A percentile compares a stretch with the other conserved stretches of the same genome.
These are phyloP conservation scores for Stenichneumon culpator DNA, from an alignment of 2,888 invertebrate species.

Conservation along the genomic window DNA sequence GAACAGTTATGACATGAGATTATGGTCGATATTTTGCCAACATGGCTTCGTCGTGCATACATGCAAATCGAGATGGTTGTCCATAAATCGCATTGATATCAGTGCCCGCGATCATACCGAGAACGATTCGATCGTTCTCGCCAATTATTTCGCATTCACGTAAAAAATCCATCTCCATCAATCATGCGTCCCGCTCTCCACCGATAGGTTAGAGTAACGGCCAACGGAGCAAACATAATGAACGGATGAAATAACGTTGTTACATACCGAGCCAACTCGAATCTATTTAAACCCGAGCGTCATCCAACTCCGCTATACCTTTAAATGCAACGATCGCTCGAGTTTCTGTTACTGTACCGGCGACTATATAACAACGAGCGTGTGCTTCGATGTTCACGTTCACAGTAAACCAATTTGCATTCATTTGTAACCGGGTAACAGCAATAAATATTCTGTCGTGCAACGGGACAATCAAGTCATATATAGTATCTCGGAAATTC, in stretches of 20 bases:
- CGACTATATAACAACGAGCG: constrained; percentile 1
- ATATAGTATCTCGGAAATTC: constrained; percentile 15
- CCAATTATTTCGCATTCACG: constrained; percentile 43
- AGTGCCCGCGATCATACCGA: neutral
- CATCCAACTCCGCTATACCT: neutral
- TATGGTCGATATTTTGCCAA: neutral
- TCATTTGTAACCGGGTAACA: constrained; percentile 68
- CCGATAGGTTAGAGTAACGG: neutral
- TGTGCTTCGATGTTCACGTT: constrained; percentile 23
- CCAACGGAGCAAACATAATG: constrained; percentile 30
- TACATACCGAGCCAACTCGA: constrained; percentile 27
- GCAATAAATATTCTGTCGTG: constrained; percentile 74
- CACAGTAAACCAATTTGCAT: constrained; percentile 68
- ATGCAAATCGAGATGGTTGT: neutral
- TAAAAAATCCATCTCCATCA: constrained; percentile 33
- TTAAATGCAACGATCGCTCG: constrained; percentile 37
- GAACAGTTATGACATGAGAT: neutral
- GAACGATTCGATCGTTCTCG: constrained; percentile 21
- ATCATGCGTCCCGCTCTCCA: constrained; percentile 7
- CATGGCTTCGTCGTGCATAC: neutral
- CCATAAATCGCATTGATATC: neutral
- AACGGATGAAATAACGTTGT: constrained; percentile 34
- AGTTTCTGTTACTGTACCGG: constrained; percentile 46
- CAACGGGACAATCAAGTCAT: constrained; percentile 65
- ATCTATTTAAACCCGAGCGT: constrained; percentile 43